phyloP scores from a whole-genome alignment of 2,113 vertebrate genomes.

The Gallinago media region DNA sequence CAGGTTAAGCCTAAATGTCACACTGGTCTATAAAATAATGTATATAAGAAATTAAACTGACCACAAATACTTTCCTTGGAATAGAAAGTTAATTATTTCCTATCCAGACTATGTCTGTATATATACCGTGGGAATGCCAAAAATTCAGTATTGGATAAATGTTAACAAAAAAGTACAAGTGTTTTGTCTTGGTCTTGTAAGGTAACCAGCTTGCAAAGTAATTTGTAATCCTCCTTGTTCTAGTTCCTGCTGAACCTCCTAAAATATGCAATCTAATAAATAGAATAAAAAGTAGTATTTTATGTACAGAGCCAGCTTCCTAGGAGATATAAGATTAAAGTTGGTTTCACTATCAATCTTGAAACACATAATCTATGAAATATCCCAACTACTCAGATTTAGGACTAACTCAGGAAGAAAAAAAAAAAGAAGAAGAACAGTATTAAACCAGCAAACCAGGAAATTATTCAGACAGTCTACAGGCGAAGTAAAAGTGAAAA shows the following conservation, averaged over 20 bases:
- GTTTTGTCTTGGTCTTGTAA: not conserved
- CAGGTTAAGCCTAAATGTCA: not conserved
- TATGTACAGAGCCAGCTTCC: not conserved
- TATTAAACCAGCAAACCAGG: not conserved
- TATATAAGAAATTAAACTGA: not conserved
- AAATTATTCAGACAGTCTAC: not conserved
- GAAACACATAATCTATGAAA: not conserved
- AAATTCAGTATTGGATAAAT: not conserved
- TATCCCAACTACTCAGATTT: not conserved
- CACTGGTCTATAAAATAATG: not conserved
- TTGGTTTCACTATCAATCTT: not conserved
- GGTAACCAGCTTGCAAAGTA: not conserved
- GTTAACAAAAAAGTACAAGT: not conserved
- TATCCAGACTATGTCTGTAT: not conserved
- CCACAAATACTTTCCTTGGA: not conserved
- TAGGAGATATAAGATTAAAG: not conserved
- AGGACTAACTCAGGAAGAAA: not conserved
- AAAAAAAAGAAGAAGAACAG: not conserved
- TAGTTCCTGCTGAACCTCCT: not conserved
- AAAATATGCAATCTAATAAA: not conserved
- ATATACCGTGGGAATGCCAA: rapidly evolving
- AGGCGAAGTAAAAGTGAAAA: not conserved
- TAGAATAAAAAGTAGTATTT: not conserved
- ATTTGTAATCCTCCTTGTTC: not conserved
- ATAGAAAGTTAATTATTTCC: not conserved